Evolutionary conservation across 2,888 invertebrate species (phyloP).

Genomic region (Drosophila parthenogenetica): DNA sequence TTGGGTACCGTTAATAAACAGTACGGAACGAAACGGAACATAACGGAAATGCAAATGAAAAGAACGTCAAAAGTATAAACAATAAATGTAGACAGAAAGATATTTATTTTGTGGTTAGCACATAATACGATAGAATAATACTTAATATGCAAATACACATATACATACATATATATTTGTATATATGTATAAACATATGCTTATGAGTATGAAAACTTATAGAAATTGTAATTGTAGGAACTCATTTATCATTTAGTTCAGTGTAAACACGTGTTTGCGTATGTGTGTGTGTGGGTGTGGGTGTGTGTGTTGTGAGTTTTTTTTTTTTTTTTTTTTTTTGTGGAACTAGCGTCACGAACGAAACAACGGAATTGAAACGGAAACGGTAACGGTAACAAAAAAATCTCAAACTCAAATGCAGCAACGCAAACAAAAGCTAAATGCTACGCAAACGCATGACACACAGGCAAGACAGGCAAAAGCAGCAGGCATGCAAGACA

Average conservation of each 20-base stretch:
- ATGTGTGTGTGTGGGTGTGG: slow-evolving; percentile 22
- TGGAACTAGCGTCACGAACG: slow-evolving; percentile 48
- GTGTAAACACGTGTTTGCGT: slow-evolving; percentile 28
- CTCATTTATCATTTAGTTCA: slow-evolving; percentile 24
- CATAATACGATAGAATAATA: slow-evolving; percentile 13
- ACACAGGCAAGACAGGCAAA: slow-evolving; percentile 30
- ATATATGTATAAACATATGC: slow-evolving; percentile 6
- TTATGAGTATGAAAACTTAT: slow-evolving; percentile 26
- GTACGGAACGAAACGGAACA: slow-evolving; percentile 30
- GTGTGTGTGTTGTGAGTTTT: slow-evolving; percentile 18
- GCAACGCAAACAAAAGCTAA: slow-evolving; percentile 48
- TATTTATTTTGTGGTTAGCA: slow-evolving; percentile 25
- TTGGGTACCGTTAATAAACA: slow-evolving; percentile 29
- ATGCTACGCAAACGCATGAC: slow-evolving; percentile 44
- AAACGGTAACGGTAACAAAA: slow-evolving; percentile 5
- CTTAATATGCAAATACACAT: slow-evolving; percentile 14
- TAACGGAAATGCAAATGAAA: slow-evolving; percentile 36
- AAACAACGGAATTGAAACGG: slow-evolving; percentile 40
- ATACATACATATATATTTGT: slow-evolving; percentile 4
- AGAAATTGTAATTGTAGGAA: slow-evolving; percentile 19
- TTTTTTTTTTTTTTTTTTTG: slow-evolving; percentile 2
- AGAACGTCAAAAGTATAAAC: slow-evolving; percentile 20
- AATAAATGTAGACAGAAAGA: slow-evolving; percentile 26
- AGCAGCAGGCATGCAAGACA: slow-evolving; percentile 27
- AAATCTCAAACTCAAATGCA: slow-evolving; percentile 24